Evolutionary conservation across 2,888 invertebrate species (phyloP), one percentile per base, ranked within the genome.

Genomic region (Drosophila macrospina): DNA sequence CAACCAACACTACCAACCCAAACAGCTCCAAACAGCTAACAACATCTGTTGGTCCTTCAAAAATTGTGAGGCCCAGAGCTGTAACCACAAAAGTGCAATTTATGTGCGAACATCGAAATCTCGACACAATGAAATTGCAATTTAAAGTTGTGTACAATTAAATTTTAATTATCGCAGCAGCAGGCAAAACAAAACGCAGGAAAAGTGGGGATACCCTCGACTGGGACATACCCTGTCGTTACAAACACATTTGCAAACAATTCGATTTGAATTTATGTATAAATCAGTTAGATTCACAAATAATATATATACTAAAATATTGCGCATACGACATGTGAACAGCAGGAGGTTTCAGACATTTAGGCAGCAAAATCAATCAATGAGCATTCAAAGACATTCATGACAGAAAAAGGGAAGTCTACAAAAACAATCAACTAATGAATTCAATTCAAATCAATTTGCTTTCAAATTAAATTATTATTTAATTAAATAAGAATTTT

Each of bases 131-230:
- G 64, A 62, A 74, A 76, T 67, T 69, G 71, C 88, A 68, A 78
- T 85, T 85, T 61, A 72, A 69, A 86, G 66, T 77, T 74, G 78
- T 42, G 66, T 52, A 61, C 66, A 83, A 83, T 87, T 87, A 74
- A 85, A 82, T 61, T 76, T 76, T 85, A 82, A 87, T 72, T 85
- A 79, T 65, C 51, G 60, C 61, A 59, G 50, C 68, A 57, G 48
- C 54, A 39, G 34, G n/a, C 16, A 6, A n/a, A 48, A 20, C 32
- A 54, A 32, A 51, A 28, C 20, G 34, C 26, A 20, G 26, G 37
- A 26, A 51, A n/a, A n/a, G n/a, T n/a, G n/a, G n/a, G n/a, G 28
- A 56, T 55, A 36, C 39, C 47, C 16, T 34, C 30, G 41, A 20
- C 30, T 30, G 1, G 28, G 11, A 30, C n/a, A 28, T 39, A 52